Evolutionary conservation across 2,797 vertebrate genomes (phyloP), one percentile per base, ranked within the genome.

Genomic region (Periparus ater): DNA sequence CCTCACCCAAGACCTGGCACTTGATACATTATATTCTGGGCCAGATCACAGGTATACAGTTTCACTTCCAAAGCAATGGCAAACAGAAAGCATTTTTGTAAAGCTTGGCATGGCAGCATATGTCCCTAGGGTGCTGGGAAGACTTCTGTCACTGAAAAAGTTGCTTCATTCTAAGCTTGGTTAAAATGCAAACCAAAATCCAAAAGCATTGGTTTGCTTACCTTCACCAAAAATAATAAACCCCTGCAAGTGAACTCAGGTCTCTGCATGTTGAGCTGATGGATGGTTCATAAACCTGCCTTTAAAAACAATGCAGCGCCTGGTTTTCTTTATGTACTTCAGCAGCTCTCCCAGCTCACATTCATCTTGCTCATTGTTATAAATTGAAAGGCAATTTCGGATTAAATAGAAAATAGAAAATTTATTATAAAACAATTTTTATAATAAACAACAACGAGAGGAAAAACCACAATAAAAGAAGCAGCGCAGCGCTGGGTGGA

Each of bases 201-300:
- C 32, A 74, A 40, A 88, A 85, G 40, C 38, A n/a, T 5, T 17
- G 17, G 18, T 77, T 93, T 85, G n/a, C 55, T 78, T 75, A 72
- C 36, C 34, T 38, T 88, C 48, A 57, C 6, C 9, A 60, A 48
- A 63, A 82, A 51, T n/a, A 85, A 74, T 25, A 34, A 86, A 62
- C 16, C 27, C 25, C n/a, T 7, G 0, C 25, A 34, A 18, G 47
- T 32, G 38, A 78, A 30, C 38, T 22, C 0, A 0, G 36, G 20
- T 29, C 36, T 73, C 42, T 67, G 57, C 18, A 6, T 3, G 40
- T 13, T 40, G 62, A 40, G 23, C 4, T 63, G 87, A 45, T 42
- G 58, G 82, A 22, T 27, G 58, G 80, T 34, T 44, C 27, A 50
- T 10, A 42, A 75, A 55, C 38, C 11, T 63, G 30, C 45, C 32